Conservation (phyloP, 1,140 invertebrate genomes). For the Drosophila oshimai region DNA sequence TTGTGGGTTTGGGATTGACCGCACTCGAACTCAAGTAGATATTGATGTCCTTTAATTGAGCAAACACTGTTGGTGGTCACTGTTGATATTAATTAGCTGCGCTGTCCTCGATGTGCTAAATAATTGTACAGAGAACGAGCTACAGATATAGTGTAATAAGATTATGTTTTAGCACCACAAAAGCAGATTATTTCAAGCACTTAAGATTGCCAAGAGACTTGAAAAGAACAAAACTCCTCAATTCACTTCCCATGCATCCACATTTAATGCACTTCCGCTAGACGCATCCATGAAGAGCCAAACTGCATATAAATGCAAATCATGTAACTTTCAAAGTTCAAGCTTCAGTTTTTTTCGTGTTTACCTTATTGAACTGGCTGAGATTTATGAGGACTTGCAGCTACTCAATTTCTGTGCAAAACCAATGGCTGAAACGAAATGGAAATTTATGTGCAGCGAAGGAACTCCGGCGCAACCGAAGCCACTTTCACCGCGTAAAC, state of each 20-base stretch:
- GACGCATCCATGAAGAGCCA: constrained; percentile 11
- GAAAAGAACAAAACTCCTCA: neutral
- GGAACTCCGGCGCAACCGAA: constrained; percentile 11
- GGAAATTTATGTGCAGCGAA: constrained; percentile 72
- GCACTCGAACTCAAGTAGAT: constrained; percentile 21
- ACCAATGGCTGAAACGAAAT: constrained; percentile 74
- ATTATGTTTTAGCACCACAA: constrained; percentile 16
- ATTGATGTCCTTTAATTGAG: constrained; percentile 70
- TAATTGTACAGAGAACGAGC: neutral
- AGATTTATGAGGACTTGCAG: constrained; percentile 69
- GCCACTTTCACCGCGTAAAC: constrained; percentile 75
- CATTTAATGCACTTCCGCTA: constrained; percentile 64
- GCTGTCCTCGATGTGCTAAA: constrained; percentile 3
- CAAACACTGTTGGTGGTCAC: constrained; percentile 50
- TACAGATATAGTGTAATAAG: constrained; percentile 5
- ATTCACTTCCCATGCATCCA: constrained; percentile 4
- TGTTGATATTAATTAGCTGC: constrained; percentile 52
- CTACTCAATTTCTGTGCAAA: constrained; percentile 74
- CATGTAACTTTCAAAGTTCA: constrained; percentile 49
- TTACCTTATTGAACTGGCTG: constrained; percentile 73
- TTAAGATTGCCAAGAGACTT: constrained; percentile 1
- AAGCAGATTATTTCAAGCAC: constrained; percentile 1
- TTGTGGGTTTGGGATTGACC: constrained; percentile 19
- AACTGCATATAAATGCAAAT: constrained; percentile 63
- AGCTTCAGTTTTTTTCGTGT: constrained; percentile 47